Evolutionary conservation across 2,113 vertebrate species (phyloP), one percentile per base, ranked within the genome.

Genomic region (Ammodytes dubius): DNA sequence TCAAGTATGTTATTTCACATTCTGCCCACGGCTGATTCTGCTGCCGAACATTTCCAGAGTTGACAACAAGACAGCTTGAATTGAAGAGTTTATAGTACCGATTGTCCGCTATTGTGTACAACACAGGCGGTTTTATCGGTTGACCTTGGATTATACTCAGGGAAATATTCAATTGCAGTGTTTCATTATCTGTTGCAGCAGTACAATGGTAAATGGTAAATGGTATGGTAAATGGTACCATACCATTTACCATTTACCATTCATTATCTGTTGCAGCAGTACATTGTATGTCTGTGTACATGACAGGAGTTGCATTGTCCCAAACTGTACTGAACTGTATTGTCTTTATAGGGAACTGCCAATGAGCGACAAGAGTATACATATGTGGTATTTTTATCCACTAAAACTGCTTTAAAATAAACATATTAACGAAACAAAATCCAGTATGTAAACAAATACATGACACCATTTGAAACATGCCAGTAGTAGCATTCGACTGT

Each of bases 11-110:
- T 86, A 82, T 71, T 83, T 80, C 60, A 66, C 15, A 76, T 39
- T 45, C 72, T 60, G 70, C 57, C 64, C 53, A 61, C 43, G 17
- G 65, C 72, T 47, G 71, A 80, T 68, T 66, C 4, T 58, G 54
- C 56, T 56, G 54, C 56, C 52, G 40, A 63, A 69, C 35, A 49
- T 59, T 43, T 66, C 59, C 60, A 64, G 50, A 61, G 58, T 11
- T 72, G 68, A 70, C 56, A 14, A 64, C 2, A 17, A 58, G 3
- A 61, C 35, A 37, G 46, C 56, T 47, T 53, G 69, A 72, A 74
- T 49, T 53, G 72, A 75, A 27, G 68, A 79, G 40, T 70, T 80
- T 82, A 82, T 84, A 74, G 77, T 47, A 68, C n/a, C 70, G 60
- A 79, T 78, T 73, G 63, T 75, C 47, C 46, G 40, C 53, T 50